Conservation (phyloP, 2,888 invertebrate species). For the Tortrix viridana region DNA sequence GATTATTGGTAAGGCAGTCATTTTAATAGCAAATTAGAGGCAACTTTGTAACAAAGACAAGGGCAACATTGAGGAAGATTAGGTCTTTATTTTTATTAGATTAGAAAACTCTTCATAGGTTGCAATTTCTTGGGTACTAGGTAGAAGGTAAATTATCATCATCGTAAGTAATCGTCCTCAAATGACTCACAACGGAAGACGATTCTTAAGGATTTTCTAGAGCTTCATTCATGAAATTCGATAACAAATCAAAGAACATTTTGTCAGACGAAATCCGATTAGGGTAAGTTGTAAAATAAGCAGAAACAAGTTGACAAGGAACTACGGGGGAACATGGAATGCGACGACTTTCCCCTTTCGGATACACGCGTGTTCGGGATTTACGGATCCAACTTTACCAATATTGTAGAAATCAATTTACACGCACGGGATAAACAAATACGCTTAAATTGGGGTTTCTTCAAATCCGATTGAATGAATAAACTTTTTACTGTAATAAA, state of each 20-base stretch:
- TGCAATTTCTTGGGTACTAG: too few relatives aligned
- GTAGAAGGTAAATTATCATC: too few relatives aligned
- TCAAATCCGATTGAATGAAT: conserved; percentile 33
- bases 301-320: conserved; percentile 51
- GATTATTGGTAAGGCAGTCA: too few relatives aligned
- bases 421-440: conserved; percentile 47
- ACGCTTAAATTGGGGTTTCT: conserved; percentile 34
- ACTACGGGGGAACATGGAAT: conserved; percentile 44
- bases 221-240: not conserved
- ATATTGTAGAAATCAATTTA: conserved; percentile 69
- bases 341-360: conserved; percentile 56
- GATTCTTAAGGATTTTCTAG: too few relatives aligned
- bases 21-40: too few relatives aligned
- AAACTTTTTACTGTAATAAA: conserved; percentile 15
- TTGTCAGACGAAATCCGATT: conserved; percentile 36
- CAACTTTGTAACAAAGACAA: too few relatives aligned
- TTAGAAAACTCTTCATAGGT: too few relatives aligned
- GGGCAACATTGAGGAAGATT: too few relatives aligned
- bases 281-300: conserved; percentile 49
- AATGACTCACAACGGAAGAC: too few relatives aligned
- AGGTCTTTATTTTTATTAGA: too few relatives aligned
- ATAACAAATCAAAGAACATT: conserved; percentile 39
- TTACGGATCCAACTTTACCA: conserved; percentile 69
- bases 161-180: too few relatives aligned
- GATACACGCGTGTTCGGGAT: conserved; percentile 52